Conservation (phyloP, 2,888 invertebrate genomes). For the Pristionchus entomophagus region DNA sequence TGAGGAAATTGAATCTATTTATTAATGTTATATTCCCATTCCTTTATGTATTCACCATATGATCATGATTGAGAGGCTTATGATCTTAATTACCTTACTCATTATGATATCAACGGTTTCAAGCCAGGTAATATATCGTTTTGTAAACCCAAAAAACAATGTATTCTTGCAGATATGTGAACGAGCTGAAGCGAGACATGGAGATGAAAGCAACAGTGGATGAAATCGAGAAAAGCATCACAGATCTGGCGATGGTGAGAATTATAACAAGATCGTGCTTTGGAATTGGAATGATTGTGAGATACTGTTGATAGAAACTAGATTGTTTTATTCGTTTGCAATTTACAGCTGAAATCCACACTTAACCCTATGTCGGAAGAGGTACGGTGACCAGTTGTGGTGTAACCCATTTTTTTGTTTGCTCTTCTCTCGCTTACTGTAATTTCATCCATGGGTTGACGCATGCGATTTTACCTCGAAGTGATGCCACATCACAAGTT, state of each 20-base stretch:
- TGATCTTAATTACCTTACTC: neutral
- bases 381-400: conserved; percentile 10
- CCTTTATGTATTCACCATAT: neutral
- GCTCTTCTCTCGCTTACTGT: neutral
- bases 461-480: neutral
- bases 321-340: neutral
- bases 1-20: too few relatives aligned
- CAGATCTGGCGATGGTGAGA: conserved; percentile 74
- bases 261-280: neutral
- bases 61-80: too few relatives aligned
- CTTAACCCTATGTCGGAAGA: neutral
- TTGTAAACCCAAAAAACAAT: conserved; percentile 78
- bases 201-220: conserved; percentile 91
- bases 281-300: neutral
- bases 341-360: conserved; percentile 4
- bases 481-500: neutral
- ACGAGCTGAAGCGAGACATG: conserved; percentile 96
- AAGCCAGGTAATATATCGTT: conserved; percentile 94
- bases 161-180: conserved; percentile 85
- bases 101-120: neutral
- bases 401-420: neutral
- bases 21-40: too few relatives aligned
- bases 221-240: conserved; percentile 86
- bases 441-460: neutral
- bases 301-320: neutral